Base-by-base conservation (phyloP, 2,888 invertebrate species). In the Acanthosepion lycidas region DNA sequence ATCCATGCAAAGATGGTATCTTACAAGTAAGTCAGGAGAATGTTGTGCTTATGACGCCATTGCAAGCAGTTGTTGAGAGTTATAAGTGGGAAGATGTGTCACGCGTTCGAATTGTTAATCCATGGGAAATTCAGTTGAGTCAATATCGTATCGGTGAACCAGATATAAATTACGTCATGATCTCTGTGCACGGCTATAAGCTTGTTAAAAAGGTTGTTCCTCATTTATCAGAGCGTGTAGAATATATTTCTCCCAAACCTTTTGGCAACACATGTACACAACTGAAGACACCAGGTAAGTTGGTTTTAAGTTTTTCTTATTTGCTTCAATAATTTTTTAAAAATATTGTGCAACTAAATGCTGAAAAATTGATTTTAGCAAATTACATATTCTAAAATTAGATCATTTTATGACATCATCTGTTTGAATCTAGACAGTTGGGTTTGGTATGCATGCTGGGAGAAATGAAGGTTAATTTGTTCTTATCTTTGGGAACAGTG, bases 21-120 rank as follows among this genome's bases (percentile, higher is more conserved):
- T 59, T 96, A 0, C 95, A 95, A 92, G 92, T 96, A 8, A 95
- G 95, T 64, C 94, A 94, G 23, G 96, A 96, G 42, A 59, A 6
- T 23, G 4, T 94, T 28, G 55, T 59, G 15, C 42, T 94, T 20
- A 64, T 59, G 53, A 94, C 94, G 23, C 42, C 94, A 9, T 48
- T 64, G 33, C 94, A 94, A 48, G 55, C 42, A 6, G 42, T 94
- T 42, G 94, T 94, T 6, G 59, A 94, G 20, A 64, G 33, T 42
- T 94, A 64, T 59, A 33, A 53, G 15, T 94, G 94, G 94, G 28
- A 48, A 94, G 64, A 94, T 42, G 26, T 94, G 23, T 94, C 94
- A 6, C 55, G 94, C 4, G 94, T 94, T 42, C 55, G 59, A 8
- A 55, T 59, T 42, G 59, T 64, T 48, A 94, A 48, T n/a, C 94